phyloP scores from a whole-genome alignment of 2,113 vertebrate genomes.

The Alouatta palliata region DNA sequence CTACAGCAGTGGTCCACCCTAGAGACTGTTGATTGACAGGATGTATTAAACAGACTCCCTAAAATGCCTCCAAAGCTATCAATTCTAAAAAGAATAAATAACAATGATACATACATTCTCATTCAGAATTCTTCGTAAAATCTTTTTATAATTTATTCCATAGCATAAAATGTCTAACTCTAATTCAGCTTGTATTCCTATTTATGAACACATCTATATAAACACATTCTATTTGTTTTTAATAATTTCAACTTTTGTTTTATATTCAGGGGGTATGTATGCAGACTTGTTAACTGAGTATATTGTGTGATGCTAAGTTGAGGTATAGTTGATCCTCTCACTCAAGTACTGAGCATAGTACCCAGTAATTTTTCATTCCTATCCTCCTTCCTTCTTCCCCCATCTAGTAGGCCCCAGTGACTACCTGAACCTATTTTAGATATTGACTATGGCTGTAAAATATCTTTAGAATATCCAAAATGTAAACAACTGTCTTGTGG shows the following conservation, averaged over 20 bases:
- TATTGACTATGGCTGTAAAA: neutral
- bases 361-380: too few relatives aligned
- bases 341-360: too few relatives aligned
- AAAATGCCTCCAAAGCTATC: constrained; percentile 53
- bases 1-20: constrained; percentile 56
- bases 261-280: too few relatives aligned
- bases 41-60: constrained; percentile 71
- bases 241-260: too few relatives aligned
- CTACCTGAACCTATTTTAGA: neutral
- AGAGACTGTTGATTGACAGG: constrained; percentile 59
- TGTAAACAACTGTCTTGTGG: neutral
- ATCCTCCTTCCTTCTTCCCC: too few relatives aligned
- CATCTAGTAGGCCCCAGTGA: too few relatives aligned
- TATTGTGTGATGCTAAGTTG: too few relatives aligned
- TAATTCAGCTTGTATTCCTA: neutral
- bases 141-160: neutral
- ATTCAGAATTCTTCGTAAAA: neutral
- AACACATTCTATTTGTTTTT: neutral
- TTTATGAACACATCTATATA: neutral
- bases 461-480: neutral
- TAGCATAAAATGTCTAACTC: neutral
- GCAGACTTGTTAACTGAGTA: too few relatives aligned
- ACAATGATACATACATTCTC: neutral
- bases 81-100: constrained; percentile 46
- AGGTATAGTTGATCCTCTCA: too few relatives aligned